Evolutionary conservation across 2,888 invertebrate genomes (phyloP), one percentile per base, ranked within the genome.

Genomic region (Dynastes grantii): DNA sequence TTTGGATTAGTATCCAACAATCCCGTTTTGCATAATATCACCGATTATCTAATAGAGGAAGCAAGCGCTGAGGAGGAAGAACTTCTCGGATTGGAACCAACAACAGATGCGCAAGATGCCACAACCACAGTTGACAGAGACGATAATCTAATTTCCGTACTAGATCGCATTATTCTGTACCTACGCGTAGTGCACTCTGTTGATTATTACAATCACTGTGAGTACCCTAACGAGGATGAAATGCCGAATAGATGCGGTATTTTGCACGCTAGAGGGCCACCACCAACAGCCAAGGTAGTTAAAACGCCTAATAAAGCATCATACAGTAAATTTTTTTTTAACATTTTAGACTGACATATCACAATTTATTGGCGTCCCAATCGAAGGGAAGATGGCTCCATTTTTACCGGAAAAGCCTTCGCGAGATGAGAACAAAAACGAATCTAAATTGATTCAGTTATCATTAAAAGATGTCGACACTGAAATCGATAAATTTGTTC

Each of bases 241-340:
- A 99, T 99, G 99, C 99, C 99, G 0, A 99, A 99, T 89, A 92
- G 98, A 53, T 98, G 99, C 89, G 99, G 99, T 9, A 98, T 99
- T 83, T 96, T 99, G 92, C 99, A 99, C 87, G 98, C 98, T 0
- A 92, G 99, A 68, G 98, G 98, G 2, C 94, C 95, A 9, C 92
- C 96, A 0, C 97, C 98, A 0, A 92, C 93, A 8, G 94, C 94
- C 76, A 97, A 97, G 90, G 93, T 95, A 55, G n/a, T n/a, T n/a
- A 45, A 45, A 45, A 11, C 11, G 2, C 11, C 8, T 11, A 2
- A 9, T 45, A 1, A 55, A 55, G n/a, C n/a, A n/a, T 45, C 45
- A n/a, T 55, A 16, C n/a, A 2, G 6, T 55, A 2, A n/a, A 3
- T 79, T 83, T 80, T 82, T 11, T 8, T 8, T 9, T 55, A n/a